Conservation (phyloP, 2,888 invertebrate genomes). For the Lasioglossum oenotherae region DNA sequence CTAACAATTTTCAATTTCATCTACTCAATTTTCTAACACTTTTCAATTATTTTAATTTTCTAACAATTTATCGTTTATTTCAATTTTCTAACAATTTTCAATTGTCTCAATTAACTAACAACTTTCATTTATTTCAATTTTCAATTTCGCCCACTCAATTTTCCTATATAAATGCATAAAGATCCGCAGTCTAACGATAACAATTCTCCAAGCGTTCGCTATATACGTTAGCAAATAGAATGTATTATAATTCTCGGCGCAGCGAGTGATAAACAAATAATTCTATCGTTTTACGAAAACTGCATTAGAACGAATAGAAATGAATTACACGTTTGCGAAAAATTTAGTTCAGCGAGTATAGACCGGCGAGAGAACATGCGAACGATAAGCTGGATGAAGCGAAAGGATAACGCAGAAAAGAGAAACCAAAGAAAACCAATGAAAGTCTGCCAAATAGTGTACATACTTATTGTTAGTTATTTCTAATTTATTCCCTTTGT, state of each 20-base stretch:
- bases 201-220: not conserved
- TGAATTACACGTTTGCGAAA: no score
- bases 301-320: not conserved
- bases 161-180: no score
- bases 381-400: constrained; percentile 45
- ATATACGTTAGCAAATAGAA: constrained; percentile 4
- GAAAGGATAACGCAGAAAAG: constrained; percentile 7
- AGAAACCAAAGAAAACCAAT: constrained; percentile 2
- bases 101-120: no score
- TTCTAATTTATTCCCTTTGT: not conserved
- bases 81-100: no score
- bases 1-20: no score
- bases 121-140: no score
- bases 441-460: constrained; percentile 11
- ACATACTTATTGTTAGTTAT: not conserved
- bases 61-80: no score
- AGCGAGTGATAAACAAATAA: constrained; percentile 7
- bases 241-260: not conserved
- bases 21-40: no score
- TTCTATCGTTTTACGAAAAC: not conserved
- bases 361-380: constrained; percentile 46
- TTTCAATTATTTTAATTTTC: no score
- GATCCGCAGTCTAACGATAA: no score
- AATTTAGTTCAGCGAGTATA: constrained; percentile 17
- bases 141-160: no score